phyloP scores from a whole-genome alignment of 1,140 invertebrate species.

The Eriosoma lanigerum region DNA sequence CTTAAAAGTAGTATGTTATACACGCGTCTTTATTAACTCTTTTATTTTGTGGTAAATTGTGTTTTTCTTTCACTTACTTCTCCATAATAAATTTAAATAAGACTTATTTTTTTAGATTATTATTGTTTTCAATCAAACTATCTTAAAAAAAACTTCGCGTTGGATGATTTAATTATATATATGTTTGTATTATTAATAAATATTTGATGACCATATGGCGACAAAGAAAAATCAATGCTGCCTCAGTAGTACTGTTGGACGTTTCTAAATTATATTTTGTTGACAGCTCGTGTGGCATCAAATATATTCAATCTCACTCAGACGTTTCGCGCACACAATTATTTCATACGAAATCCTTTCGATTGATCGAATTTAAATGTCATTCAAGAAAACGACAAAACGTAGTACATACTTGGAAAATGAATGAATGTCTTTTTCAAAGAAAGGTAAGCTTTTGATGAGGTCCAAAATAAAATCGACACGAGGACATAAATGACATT shows the following conservation, averaged over 20 bases:
- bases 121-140: too few species aligned
- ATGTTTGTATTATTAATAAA: slow-evolving; percentile 28
- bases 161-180: not conserved
- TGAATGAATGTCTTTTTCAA: too few species aligned
- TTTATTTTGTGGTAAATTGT: not conserved
- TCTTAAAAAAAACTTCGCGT: not conserved
- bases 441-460: too few species aligned
- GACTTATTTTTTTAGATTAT: too few species aligned
- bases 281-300: not conserved
- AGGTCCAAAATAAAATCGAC: too few species aligned
- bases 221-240: not conserved
- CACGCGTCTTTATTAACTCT: not conserved
- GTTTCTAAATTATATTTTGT: slow-evolving; percentile 5
- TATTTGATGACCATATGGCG: not conserved
- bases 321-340: not conserved
- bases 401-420: too few species aligned
- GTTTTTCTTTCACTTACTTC: not conserved
- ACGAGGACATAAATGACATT: too few species aligned
- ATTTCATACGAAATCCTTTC: slow-evolving; percentile 14
- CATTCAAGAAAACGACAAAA: too few species aligned
- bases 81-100: not conserved
- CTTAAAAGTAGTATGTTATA: not conserved
- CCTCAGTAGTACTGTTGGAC: not conserved
- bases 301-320: slow-evolving; percentile 17
- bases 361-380: too few species aligned